phyloP scores from a whole-genome alignment of 2,113 vertebrate genomes.

The Pseudopodoces humilis region DNA sequence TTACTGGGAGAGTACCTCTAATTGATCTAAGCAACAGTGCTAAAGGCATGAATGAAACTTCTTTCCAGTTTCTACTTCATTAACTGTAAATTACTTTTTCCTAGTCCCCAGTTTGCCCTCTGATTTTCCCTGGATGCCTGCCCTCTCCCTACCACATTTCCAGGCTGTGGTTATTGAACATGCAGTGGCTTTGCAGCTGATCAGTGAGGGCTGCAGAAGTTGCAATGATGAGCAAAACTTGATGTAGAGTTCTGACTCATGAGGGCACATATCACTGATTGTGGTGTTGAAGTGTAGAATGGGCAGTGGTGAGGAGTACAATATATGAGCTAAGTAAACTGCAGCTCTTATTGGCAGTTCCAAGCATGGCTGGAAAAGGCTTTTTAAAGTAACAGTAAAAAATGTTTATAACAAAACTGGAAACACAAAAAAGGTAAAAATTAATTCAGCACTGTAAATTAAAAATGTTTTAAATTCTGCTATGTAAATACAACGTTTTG shows the following conservation, averaged over 20 bases:
- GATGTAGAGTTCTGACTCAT: not conserved
- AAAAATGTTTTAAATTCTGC: not conserved
- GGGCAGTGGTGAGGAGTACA: not conserved
- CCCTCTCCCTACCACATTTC: not conserved
- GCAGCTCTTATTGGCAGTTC: not conserved
- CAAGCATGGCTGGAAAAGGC: not conserved
- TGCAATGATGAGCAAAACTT: not conserved
- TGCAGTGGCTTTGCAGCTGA: not conserved
- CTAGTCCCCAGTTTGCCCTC: not conserved
- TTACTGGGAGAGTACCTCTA: not conserved
- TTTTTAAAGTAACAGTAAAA: not conserved
- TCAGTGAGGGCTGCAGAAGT: not conserved
- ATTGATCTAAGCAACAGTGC: not conserved
- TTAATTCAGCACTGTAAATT: not conserved
- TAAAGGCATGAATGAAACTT: not conserved
- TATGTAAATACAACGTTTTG: not conserved
- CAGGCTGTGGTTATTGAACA: not conserved
- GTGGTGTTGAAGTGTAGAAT: not conserved
- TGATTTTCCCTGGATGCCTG: not conserved
- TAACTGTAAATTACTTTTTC: not conserved
- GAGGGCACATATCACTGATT: not conserved
- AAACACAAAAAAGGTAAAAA: not conserved
- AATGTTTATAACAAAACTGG: not conserved
- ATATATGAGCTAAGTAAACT: not conserved
- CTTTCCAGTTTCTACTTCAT: not conserved